Evolutionary conservation across 2,113 vertebrate species (phyloP).

Genomic region (Charina bottae): DNA sequence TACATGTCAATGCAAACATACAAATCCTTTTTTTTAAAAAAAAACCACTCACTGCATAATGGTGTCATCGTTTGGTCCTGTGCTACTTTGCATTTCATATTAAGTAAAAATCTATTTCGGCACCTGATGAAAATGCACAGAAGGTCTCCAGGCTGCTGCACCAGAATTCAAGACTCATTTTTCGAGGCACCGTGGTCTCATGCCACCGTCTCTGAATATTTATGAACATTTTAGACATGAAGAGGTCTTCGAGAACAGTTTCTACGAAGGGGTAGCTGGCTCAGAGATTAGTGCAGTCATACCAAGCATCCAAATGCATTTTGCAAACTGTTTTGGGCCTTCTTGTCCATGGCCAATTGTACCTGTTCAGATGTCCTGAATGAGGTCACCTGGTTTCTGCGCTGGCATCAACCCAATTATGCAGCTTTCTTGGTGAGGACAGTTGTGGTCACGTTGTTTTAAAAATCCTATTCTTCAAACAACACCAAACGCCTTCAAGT

Average conservation of each 20-base stretch:
- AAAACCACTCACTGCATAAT: slow-evolving; percentile 45
- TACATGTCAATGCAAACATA: not conserved
- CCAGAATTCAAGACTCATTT: slow-evolving; percentile 54
- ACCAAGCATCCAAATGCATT: not conserved
- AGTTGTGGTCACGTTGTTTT: not conserved
- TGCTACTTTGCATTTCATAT: slow-evolving; percentile 59
- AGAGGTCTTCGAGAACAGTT: slow-evolving; percentile 51
- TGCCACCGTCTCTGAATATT: slow-evolving; percentile 53
- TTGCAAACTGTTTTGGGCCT: not conserved
- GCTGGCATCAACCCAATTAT: not conserved
- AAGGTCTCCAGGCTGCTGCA: slow-evolving; percentile 49
- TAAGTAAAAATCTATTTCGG: slow-evolving; percentile 68
- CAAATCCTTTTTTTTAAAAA: slow-evolving; percentile 39
- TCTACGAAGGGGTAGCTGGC: slow-evolving; percentile 23
- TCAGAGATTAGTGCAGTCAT: not conserved
- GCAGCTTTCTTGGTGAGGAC: not conserved
- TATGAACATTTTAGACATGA: slow-evolving; percentile 57
- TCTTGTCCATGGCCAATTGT: slow-evolving; percentile 14
- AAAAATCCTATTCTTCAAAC: not conserved
- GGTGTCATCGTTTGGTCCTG: slow-evolving; percentile 45
- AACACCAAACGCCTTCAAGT: not conserved
- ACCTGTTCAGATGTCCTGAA: not conserved
- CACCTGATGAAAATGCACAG: slow-evolving; percentile 66
- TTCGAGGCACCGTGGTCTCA: slow-evolving; percentile 56
- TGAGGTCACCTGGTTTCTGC: slow-evolving; percentile 12